These are phyloP conservation scores for Scytalopus superciliaris DNA, from an alignment of 2,113 vertebrate genomes.

Conservation along the genomic window DNA sequence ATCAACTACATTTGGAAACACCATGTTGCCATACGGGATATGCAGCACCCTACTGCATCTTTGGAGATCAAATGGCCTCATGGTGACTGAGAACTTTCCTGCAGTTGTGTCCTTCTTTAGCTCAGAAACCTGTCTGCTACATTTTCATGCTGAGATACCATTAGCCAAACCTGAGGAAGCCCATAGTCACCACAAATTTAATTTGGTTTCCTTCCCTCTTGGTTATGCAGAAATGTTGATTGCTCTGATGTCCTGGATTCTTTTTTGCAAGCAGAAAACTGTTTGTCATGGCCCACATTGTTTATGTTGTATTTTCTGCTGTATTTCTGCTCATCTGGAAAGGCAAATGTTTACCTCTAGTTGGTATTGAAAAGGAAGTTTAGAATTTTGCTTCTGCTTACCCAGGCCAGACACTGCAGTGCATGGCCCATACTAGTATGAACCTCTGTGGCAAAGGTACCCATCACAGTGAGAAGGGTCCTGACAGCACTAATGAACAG, in stretches of 20 bases:
- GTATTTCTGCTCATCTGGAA: background rate
- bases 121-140: background rate
- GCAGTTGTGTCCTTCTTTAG: background rate
- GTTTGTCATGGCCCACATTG: background rate
- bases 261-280: background rate
- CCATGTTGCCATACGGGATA: background rate
- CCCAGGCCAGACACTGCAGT: background rate
- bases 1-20: conserved; percentile 50
- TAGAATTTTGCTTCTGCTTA: background rate
- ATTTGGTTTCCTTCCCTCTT: background rate
- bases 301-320: background rate
- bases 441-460: background rate
- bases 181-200: background rate
- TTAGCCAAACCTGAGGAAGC: background rate
- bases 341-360: background rate
- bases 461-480: background rate
- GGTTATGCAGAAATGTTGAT: background rate
- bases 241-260: background rate
- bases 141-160: background rate
- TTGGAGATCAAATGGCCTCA: conserved; percentile 48
- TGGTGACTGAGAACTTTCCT: background rate
- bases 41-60: background rate
- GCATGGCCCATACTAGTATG: background rate
- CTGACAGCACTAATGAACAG: background rate
- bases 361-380: background rate